Conservation (phyloP, 2,113 vertebrate species). For the Fregata magnificens region DNA sequence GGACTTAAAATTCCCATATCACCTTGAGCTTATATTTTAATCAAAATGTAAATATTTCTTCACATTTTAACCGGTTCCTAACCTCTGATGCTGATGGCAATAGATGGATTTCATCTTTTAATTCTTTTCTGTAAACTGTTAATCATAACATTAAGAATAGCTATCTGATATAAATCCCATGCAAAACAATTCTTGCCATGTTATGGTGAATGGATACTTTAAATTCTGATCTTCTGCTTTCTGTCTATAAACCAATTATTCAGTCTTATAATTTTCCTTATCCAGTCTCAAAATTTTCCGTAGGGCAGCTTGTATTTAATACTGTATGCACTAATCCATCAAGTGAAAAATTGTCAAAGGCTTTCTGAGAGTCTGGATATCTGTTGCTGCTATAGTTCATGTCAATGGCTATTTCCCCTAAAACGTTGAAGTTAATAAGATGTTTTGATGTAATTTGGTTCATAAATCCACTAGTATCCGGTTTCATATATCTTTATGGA, state of each 20-base stretch:
- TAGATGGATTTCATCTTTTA: background rate
- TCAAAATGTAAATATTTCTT: background rate
- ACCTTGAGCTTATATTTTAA: background rate
- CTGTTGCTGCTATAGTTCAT: background rate
- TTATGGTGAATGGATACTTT: background rate
- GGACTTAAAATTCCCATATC: background rate
- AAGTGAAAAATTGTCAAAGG: background rate
- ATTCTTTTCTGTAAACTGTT: background rate
- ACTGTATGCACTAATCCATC: background rate
- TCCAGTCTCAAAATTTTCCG: background rate
- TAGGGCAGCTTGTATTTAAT: background rate
- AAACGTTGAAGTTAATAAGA: background rate
- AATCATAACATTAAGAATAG: background rate
- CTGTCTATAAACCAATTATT: background rate
- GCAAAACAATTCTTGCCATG: background rate
- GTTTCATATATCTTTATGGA: background rate
- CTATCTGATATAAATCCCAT: background rate
- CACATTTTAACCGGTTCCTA: background rate
- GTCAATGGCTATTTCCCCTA: background rate
- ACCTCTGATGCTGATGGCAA: background rate
- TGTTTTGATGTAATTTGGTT: background rate
- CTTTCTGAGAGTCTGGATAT: background rate
- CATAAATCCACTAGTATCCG: background rate
- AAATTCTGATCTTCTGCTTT: background rate
- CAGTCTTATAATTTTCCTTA: background rate